phyloP scores from a whole-genome alignment of 1,140 invertebrate genomes.

The Musca vetustissima region DNA sequence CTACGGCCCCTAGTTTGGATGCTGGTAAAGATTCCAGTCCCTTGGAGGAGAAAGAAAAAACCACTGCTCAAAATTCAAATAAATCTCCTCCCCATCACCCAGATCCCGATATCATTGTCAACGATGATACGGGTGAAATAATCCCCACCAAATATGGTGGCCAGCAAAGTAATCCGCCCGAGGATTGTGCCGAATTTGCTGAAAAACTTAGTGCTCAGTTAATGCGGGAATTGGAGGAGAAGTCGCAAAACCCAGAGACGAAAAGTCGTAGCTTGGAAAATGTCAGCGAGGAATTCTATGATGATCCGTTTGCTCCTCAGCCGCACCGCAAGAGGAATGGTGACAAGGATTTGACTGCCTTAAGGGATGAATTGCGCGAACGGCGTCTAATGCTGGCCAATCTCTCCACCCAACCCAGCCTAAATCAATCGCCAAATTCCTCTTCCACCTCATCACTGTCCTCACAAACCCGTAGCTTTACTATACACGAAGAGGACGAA shows the following conservation, averaged over 20 bases:
- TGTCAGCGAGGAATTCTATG: slow-evolving; percentile 35
- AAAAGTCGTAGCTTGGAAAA: slow-evolving; percentile 40
- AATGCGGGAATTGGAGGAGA: slow-evolving; percentile 74
- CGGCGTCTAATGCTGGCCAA: slow-evolving; percentile 55
- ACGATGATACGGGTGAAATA: slow-evolving; percentile 42
- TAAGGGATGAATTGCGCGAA: slow-evolving; percentile 62
- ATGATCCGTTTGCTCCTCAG: slow-evolving; percentile 4
- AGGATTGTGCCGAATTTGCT: slow-evolving; percentile 74
- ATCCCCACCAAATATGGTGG: slow-evolving; percentile 33
- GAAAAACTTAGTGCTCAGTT: slow-evolving; percentile 75
- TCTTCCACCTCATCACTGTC: slow-evolving; percentile 50
- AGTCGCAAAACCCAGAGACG: slow-evolving; percentile 42
- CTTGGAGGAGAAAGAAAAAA: slow-evolving; percentile 17
- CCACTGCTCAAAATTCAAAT: not conserved
- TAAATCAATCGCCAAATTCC: slow-evolving; percentile 49
- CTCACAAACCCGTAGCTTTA: slow-evolving; percentile 51
- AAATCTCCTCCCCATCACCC: not conserved
- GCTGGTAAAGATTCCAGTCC: slow-evolving; percentile 32
- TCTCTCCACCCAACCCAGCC: slow-evolving; percentile 57
- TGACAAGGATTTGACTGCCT: slow-evolving; percentile 61
- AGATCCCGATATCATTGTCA: slow-evolving; percentile 43
- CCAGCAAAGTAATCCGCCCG: slow-evolving; percentile 34
- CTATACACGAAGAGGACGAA: slow-evolving; percentile 51
- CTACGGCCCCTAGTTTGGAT: slow-evolving; percentile 22
- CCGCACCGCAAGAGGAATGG: slow-evolving; percentile 47